phyloP scores from a whole-genome alignment of 2,113 vertebrate genomes.

The Chloebia gouldiae region DNA sequence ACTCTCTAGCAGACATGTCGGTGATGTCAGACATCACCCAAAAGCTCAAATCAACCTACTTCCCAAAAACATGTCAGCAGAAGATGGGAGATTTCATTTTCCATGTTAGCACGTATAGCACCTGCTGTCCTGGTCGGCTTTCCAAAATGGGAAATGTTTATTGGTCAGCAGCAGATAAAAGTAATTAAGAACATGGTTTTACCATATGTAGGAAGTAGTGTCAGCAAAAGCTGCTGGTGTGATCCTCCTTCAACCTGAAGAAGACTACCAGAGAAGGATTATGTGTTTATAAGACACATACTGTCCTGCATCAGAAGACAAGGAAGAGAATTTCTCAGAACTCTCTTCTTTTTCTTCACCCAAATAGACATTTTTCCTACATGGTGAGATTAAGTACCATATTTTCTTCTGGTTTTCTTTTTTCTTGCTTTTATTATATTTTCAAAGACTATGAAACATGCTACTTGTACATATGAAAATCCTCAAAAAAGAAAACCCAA shows the following conservation, averaged over 20 bases:
- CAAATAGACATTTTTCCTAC: background rate
- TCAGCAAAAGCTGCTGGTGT: background rate
- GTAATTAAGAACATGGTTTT: background rate
- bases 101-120: background rate
- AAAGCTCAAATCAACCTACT: background rate
- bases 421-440: background rate
- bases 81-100: background rate
- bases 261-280: background rate
- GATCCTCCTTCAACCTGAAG: background rate
- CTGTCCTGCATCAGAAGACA: background rate
- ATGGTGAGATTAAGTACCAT: background rate
- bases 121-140: background rate
- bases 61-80: background rate
- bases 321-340: background rate
- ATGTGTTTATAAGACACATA: background rate
- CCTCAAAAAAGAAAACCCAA: background rate
- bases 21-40: background rate
- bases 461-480: background rate
- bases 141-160: background rate
- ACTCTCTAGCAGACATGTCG: background rate
- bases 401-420: background rate
- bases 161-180: background rate
- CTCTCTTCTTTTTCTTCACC: background rate
- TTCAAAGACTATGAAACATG: background rate
- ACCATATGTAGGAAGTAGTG: background rate